phyloP scores from a whole-genome alignment of 2,888 invertebrate genomes.

The Mylabris sibirica region DNA sequence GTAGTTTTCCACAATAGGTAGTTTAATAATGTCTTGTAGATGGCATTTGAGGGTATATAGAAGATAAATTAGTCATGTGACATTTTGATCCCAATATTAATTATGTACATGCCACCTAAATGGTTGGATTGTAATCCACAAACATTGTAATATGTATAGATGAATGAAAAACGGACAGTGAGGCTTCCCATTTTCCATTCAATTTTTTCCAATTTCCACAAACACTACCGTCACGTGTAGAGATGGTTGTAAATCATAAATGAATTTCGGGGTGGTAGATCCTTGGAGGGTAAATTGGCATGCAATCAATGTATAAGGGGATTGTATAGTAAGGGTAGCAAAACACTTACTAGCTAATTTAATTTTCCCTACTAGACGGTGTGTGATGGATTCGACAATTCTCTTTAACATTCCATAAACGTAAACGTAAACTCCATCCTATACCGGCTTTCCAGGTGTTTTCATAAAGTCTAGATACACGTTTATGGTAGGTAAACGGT shows the following conservation, averaged over 20 bases:
- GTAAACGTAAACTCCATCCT: constrained; percentile 29
- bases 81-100: constrained; percentile 47
- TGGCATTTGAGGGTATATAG: constrained; percentile 28
- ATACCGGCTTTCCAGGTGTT: constrained; percentile 28
- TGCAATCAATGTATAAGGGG: constrained; percentile 49
- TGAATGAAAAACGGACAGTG: constrained; percentile 24
- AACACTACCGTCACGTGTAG: too few relatives aligned
- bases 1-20: too few relatives aligned
- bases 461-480: constrained; percentile 45
- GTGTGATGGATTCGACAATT: constrained; percentile 51
- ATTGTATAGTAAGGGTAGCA: background rate
- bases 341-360: constrained; percentile 52
- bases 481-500: constrained; percentile 47
- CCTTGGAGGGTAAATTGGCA: constrained; percentile 52
- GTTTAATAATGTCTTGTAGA: constrained; percentile 22
- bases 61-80: constrained; percentile 45
- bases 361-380: constrained; percentile 51
- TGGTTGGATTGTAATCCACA: too few relatives aligned
- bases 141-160: too few relatives aligned
- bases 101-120: constrained; percentile 41
- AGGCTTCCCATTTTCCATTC: constrained; percentile 15
- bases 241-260: constrained; percentile 27
- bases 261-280: constrained; percentile 30
- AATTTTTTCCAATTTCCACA: background rate
- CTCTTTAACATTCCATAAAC: constrained; percentile 46